Evolutionary conservation across 2,797 vertebrate species (phyloP).

Genomic region (Spizella passerina): DNA sequence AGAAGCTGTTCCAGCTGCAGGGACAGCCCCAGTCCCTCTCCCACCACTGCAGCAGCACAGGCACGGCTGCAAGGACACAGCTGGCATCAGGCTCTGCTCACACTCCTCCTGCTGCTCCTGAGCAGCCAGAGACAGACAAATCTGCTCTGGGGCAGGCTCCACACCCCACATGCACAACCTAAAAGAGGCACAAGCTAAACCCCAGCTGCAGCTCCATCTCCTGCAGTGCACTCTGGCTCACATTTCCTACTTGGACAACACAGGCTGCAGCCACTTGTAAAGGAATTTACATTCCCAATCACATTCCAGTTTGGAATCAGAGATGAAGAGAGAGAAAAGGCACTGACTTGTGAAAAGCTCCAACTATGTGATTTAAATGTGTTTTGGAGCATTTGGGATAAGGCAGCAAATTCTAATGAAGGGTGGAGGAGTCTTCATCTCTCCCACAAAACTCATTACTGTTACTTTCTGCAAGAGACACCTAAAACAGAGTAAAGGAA

Average conservation of each 20-base stretch:
- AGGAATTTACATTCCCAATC: conserved; percentile 17
- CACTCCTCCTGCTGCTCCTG: background rate
- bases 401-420: background rate
- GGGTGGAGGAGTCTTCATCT: background rate
- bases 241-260: background rate
- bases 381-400: background rate
- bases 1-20: background rate
- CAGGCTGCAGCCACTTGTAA: background rate
- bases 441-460: background rate
- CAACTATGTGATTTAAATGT: background rate
- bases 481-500: background rate
- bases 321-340: background rate
- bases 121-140: background rate
- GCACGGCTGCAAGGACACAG: background rate
- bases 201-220: background rate
- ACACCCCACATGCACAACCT: background rate
- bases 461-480: background rate
- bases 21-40: background rate
- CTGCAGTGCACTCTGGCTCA: background rate
- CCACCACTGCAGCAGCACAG: background rate
- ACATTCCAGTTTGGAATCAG: background rate
- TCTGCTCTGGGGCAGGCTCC: background rate
- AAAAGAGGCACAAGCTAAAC: background rate
- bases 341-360: background rate
- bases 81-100: background rate